Percentiles rank a stretch among this genome's conserved stretches.
Evolutionary conservation across 2,888 invertebrate species (phyloP).

Genomic region (Sepioteuthis lessoniana): DNA sequence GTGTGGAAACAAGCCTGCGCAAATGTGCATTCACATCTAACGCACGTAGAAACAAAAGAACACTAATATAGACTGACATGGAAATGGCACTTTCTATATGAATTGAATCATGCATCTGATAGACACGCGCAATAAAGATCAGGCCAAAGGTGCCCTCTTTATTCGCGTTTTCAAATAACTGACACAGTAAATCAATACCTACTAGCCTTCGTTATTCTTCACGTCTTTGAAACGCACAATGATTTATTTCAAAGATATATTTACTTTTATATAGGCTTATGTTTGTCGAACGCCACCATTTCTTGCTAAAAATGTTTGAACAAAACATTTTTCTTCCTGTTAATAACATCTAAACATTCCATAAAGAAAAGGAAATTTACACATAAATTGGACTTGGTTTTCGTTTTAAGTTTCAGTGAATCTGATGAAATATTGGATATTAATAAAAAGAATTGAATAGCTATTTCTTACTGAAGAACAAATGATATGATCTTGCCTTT

Average conservation of each 20-base stretch:
- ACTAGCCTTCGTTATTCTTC: too few relatives aligned
- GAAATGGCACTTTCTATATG: neutral
- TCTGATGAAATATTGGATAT: neutral
- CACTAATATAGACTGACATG: neutral
- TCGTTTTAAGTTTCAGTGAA: neutral
- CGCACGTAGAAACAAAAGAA: neutral
- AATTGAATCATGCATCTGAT: neutral
- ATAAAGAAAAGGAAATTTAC: neutral
- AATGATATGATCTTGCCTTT: neutral
- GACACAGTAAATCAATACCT: too few relatives aligned
- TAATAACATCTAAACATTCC: slow-evolving; percentile 33
- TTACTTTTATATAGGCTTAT: neutral
- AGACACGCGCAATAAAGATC: neutral
- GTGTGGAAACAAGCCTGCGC: neutral
- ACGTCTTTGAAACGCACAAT: neutral
- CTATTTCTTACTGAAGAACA: neutral
- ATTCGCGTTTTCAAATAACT: neutral
- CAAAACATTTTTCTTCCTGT: neutral
- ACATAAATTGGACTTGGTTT: neutral
- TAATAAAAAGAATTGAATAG: neutral
- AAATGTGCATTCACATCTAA: neutral
- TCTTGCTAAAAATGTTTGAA: neutral
- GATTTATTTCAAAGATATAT: neutral
- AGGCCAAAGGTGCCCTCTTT: neutral
- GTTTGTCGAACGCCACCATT: neutral